phyloP scores from a whole-genome alignment of 2,113 vertebrate species.

The Muscicapa adusta region DNA sequence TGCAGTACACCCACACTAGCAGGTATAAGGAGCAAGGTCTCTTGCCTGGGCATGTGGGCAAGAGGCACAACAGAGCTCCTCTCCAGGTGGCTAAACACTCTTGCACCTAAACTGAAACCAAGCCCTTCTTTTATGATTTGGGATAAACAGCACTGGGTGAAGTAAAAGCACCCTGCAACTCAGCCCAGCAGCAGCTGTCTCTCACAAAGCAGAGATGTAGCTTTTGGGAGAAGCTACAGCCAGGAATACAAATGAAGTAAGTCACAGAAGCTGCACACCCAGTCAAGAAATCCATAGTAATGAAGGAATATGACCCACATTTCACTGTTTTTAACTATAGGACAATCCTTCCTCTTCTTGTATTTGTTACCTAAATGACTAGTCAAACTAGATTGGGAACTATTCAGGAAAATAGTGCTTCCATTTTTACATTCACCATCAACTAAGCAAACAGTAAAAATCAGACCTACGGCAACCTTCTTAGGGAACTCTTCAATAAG shows the following conservation, averaged over 20 bases:
- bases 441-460: neutral
- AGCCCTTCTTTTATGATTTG: neutral
- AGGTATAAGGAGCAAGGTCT: neutral
- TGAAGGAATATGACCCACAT: neutral
- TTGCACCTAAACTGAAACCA: neutral
- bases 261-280: neutral
- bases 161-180: neutral
- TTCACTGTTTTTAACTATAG: neutral
- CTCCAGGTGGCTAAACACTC: neutral
- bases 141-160: neutral
- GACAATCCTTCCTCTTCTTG: neutral
- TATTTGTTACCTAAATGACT: neutral
- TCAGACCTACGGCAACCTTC: neutral
- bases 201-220: neutral
- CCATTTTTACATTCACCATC: neutral
- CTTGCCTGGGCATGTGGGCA: neutral
- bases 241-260: neutral
- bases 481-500: neutral
- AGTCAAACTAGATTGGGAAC: neutral
- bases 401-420: neutral
- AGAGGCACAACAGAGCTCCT: neutral
- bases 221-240: neutral
- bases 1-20: neutral
- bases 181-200: neutral
- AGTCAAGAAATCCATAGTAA: neutral